phyloP scores from a whole-genome alignment of 2,113 vertebrate genomes.

The Edolisoma coerulescens region DNA sequence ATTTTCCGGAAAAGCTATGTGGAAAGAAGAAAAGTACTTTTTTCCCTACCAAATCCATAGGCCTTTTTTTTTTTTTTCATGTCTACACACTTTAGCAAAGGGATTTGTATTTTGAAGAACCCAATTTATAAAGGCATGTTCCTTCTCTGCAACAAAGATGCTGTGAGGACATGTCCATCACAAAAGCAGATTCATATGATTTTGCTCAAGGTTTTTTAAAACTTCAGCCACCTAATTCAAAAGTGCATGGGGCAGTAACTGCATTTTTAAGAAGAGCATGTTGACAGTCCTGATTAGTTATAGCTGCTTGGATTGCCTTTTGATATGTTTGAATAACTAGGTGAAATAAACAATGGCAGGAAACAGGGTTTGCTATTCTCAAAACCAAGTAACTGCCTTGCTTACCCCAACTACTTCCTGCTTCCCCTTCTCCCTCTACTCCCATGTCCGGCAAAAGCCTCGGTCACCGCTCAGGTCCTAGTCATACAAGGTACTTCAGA shows the following conservation, averaged over 20 bases:
- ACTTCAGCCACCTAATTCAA: not conserved
- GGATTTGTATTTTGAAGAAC: not conserved
- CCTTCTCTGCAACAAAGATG: not conserved
- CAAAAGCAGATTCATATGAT: not conserved
- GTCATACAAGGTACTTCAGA: not conserved
- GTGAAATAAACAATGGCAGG: not conserved
- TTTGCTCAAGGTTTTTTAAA: not conserved
- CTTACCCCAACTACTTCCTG: not conserved
- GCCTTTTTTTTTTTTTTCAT: not conserved
- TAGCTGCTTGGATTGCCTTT: not conserved
- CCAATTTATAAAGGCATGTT: accelerated
- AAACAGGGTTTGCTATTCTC: not conserved
- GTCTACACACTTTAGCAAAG: not conserved
- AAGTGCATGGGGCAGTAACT: not conserved
- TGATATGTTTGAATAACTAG: not conserved
- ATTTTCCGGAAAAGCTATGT: not conserved
- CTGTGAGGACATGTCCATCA: not conserved
- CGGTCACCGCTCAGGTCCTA: not conserved
- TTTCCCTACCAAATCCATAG: not conserved
- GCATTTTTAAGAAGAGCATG: not conserved
- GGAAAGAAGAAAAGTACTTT: not conserved
- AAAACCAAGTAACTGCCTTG: not conserved
- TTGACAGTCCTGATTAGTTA: not conserved
- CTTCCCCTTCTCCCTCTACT: not conserved
- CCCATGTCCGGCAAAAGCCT: not conserved